Base-by-base conservation (phyloP, 2,888 invertebrate species). In the Apodemia mormo region DNA sequence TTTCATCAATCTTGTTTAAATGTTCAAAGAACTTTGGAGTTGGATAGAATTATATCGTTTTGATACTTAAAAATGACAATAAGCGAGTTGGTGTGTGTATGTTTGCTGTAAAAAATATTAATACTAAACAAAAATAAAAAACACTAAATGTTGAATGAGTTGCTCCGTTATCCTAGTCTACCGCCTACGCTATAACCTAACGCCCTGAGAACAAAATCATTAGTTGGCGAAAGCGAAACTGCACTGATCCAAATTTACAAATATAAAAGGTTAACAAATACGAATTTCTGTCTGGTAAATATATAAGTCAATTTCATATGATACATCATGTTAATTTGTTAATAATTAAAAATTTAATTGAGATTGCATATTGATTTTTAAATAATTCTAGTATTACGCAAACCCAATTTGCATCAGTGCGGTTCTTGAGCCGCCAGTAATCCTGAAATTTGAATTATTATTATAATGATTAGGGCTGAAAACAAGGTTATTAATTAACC, bases 371-470 rank as follows among this genome's bases (percentile, higher is more conserved):
- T 49, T 49, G 49, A 49, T 14, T 49, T 5, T 14, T 4, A 3
- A 45, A 45, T 0, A 5, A 14, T 12, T 14, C 12, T 4, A 5
- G 49, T 49, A 5, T 14, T 12, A 45, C 12, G 49, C 14, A 49
- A 49, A 49, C 49, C 14, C 12, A 30, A 33, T 6, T 61, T 61
- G 61, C 4, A 61, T 61, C 61, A 33, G 30, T 33, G 61, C 10
- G 33, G 33, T 33, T 12, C 14, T 14, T 12, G 29, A 29, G 29
- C 80, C 81, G 80, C 80, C 82, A 76, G 67, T 80, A 70, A 80
- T 83, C 91, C 91, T 91, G 91, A 89, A 91, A 91, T 84, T 85
- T 87, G 81, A 89, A 87, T 83, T 14, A 49, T 49, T 49, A 49
- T 45, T 12, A 45, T 45, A 45, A 45, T 72, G 52, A 76, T 90